Base-by-base conservation (phyloP, 2,888 invertebrate species). In the Apantesis nais region DNA sequence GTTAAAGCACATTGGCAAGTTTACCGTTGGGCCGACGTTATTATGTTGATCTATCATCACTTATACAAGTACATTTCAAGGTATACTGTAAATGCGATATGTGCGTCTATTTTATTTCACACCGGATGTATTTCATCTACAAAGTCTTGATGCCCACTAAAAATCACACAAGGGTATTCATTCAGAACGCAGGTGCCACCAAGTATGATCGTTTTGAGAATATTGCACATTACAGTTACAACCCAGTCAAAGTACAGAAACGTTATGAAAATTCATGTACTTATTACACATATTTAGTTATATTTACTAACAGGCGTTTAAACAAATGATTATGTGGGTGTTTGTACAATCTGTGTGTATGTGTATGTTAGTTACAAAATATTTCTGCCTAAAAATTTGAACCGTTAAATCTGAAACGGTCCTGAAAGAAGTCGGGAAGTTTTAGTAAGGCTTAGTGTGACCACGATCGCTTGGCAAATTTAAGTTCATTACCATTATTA, bases 231-330 rank as follows among this genome's bases (percentile, higher is more conserved):
- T 62, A 68, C 44, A 64, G 34, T 25, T 64, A 62, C 65, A 37
- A 37, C 14, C 48, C 25, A 58, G 7, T 62, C 34, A 67, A 66
- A 67, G 67, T 62, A 66, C 39, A 31, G n/a, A 62, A 22, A 44
- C 52, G 44, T 74, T 79, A 79, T 77, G 72, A 75, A 73, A 62
- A 75, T 65, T 73, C 71, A 76, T 76, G 72, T 68, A 70, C 2
- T 44, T 25, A 63, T 19, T 3, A 41, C 19, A 41, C 25, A 25
- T 41, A 44, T 44, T 1, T 14, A 19, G 5, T 19, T 44, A 22
- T 63, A n/a, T 39, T 37, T 37, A n/a, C n/a, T 37, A 37, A 62
- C 4, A 44, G n/a, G 19, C 9, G 44, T 29, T n/a, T 19, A 37
- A 0, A 12, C 2, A 4, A 62, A 39, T 39, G 16, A 25, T 25